phyloP scores from a whole-genome alignment of 2,113 vertebrate species.

The Urocitellus parryii region DNA sequence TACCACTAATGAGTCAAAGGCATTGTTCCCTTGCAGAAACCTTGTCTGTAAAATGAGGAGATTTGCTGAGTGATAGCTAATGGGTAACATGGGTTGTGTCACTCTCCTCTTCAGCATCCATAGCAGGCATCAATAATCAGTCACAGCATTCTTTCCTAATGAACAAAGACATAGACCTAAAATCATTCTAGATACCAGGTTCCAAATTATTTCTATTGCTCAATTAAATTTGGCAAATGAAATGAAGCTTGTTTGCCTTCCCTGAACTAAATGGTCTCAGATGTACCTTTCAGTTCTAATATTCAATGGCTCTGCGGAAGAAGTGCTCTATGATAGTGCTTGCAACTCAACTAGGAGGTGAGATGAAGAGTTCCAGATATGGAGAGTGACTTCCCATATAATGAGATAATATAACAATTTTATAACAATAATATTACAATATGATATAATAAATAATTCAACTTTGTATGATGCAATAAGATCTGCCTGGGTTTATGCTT shows the following conservation, averaged over 20 bases:
- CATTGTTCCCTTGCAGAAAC: slow-evolving; percentile 15
- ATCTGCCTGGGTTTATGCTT: background rate
- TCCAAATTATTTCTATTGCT: slow-evolving; percentile 29
- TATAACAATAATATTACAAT: too few relatives aligned
- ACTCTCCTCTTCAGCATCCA: background rate
- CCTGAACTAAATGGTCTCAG: slow-evolving; percentile 1
- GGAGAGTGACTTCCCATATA: slow-evolving; percentile 23
- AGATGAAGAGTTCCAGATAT: slow-evolving; percentile 24
- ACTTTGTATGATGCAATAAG: background rate
- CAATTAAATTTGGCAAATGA: slow-evolving; percentile 57
- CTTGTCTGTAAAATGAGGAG: slow-evolving; percentile 40
- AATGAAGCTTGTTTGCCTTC: slow-evolving; percentile 50
- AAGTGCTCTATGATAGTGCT: slow-evolving; percentile 10
- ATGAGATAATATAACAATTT: background rate
- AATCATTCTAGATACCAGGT: background rate
- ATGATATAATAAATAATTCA: slow-evolving; percentile 20
- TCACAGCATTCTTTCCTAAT: slow-evolving; percentile 34
- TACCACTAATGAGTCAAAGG: slow-evolving; percentile 45
- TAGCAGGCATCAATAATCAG: slow-evolving; percentile 28
- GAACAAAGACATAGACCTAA: slow-evolving; percentile 35
- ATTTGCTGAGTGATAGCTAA: slow-evolving; percentile 1
- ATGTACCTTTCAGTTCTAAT: background rate
- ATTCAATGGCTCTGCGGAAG: background rate
- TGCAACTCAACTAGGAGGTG: background rate
- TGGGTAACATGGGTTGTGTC: background rate